Evolutionary conservation across 1,140 invertebrate genomes (phyloP).

Genomic region (Oscheius sp.): DNA sequence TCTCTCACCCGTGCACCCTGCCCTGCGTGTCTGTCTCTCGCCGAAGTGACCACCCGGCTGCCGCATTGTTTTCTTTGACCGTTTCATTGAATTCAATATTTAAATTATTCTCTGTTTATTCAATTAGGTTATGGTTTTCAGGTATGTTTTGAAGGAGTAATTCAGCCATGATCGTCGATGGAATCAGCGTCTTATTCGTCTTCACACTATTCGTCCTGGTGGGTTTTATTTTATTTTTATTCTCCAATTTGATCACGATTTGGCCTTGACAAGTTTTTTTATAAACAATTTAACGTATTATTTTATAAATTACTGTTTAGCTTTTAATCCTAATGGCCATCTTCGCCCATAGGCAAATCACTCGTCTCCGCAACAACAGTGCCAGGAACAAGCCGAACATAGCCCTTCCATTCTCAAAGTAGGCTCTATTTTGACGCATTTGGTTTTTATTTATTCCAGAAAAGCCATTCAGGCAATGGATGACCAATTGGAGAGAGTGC

Average conservation of each 20-base stretch:
- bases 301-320: background rate
- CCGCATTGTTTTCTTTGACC: too few relatives aligned
- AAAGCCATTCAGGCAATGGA: background rate
- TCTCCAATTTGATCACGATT: background rate
- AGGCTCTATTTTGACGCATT: background rate
- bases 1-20: too few relatives aligned
- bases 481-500: background rate
- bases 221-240: background rate
- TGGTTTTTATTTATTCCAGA: background rate
- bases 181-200: constrained; percentile 21
- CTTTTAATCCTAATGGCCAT: constrained; percentile 17
- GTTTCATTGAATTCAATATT: background rate
- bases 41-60: too few relatives aligned
- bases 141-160: too few relatives aligned
- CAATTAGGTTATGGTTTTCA: background rate
- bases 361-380: constrained; percentile 17
- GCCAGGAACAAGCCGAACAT: constrained; percentile 13
- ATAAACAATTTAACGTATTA: background rate
- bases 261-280: background rate
- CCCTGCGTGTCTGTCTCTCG: too few relatives aligned
- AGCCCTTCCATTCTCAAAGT: background rate
- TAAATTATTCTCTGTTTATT: background rate
- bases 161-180: constrained; percentile 23
- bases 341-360: constrained; percentile 22
- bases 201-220: constrained; percentile 7